phyloP scores from a whole-genome alignment of 30 jellyfish, hydroid and myxozoan species.

The Hydra vulgaris region DNA sequence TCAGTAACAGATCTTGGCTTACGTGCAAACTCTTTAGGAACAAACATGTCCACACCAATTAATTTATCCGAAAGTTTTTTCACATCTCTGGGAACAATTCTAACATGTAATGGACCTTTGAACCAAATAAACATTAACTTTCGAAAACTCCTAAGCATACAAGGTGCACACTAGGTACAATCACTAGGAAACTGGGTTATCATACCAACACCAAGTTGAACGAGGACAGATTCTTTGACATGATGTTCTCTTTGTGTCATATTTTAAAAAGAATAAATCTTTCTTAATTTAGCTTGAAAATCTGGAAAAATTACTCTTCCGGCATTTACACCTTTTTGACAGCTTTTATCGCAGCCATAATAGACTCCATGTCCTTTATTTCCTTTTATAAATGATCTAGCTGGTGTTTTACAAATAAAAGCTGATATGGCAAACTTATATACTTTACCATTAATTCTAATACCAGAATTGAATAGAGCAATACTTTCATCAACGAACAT shows the following conservation, averaged over 20 bases:
- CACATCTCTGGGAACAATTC: neutral
- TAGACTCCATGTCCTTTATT: neutral
- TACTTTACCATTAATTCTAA: neutral
- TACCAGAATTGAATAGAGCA: neutral
- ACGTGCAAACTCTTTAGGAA: conserved; percentile 34
- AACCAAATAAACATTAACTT: neutral
- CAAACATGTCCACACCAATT: neutral
- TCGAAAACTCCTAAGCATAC: neutral
- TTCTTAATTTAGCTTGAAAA: neutral
- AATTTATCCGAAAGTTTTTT: neutral
- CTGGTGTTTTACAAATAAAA: neutral
- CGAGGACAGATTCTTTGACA: neutral
- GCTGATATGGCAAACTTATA: neutral
- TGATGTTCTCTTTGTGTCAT: neutral
- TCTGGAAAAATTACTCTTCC: neutral
- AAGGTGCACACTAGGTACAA: neutral
- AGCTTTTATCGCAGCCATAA: neutral
- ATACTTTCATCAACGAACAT: neutral
- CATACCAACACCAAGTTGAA: neutral
- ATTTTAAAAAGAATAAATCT: neutral
- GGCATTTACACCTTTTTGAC: neutral
- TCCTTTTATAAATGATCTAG: neutral
- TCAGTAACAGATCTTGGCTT: conserved; percentile 40
- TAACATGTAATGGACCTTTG: neutral
- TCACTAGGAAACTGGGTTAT: neutral